These are phyloP conservation scores for Mesoclemmys tuberculata DNA, from an alignment of 2,113 vertebrate genomes.

Conservation along the genomic window DNA sequence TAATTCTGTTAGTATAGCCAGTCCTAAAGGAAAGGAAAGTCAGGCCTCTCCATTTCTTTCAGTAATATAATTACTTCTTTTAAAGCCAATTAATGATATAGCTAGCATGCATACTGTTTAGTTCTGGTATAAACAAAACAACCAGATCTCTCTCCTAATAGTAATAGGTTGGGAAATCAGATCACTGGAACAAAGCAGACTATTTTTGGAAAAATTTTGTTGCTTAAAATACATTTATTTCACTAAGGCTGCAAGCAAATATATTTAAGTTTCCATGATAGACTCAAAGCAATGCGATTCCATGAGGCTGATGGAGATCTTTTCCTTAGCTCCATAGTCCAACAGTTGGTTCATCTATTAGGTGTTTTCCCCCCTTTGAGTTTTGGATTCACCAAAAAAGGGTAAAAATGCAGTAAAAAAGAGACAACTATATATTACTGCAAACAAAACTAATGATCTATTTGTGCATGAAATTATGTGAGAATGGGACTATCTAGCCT, in stretches of 20 bases:
- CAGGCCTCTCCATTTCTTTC: background rate
- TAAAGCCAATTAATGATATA: background rate
- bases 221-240: background rate
- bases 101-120: background rate
- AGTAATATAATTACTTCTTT: background rate
- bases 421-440: background rate
- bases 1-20: background rate
- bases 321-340: background rate
- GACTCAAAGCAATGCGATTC: background rate
- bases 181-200: background rate
- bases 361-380: background rate
- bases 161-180: background rate
- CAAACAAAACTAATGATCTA: background rate
- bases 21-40: constrained; percentile 17
- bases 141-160: background rate
- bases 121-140: background rate
- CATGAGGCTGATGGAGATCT: background rate
- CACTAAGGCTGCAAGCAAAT: background rate
- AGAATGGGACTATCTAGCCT: background rate
- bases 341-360: background rate
- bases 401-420: background rate
- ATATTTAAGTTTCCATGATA: background rate
- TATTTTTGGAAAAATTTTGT: background rate
- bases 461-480: background rate
- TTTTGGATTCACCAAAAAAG: background rate